These are phyloP conservation scores for Eunapius fragilis DNA, from an alignment of 37 sponge, comb jelly and placozoan genomes.

Conservation along the genomic window DNA sequence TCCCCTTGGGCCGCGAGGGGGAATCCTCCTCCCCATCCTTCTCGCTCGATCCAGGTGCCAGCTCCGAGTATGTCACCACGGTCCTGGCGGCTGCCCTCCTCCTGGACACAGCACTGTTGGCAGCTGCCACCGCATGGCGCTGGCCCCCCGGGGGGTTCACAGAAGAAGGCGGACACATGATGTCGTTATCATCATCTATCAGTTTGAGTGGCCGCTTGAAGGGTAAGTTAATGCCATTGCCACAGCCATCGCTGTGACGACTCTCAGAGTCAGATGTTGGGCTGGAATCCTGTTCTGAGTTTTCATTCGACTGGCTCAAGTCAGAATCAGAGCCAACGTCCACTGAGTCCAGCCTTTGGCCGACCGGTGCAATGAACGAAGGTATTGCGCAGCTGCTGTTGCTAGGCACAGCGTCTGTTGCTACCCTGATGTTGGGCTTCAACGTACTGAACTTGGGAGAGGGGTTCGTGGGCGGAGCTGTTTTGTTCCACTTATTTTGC, in stretches of 20 bases:
- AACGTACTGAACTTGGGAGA: neutral
- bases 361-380: neutral
- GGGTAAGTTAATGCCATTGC: neutral
- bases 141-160: neutral
- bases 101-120: neutral
- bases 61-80: neutral
- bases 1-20: neutral
- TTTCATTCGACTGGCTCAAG: neutral
- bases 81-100: neutral
- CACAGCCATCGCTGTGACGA: neutral
- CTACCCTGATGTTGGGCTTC: neutral
- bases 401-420: neutral
- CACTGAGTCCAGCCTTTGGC: neutral
- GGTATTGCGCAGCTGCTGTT: neutral
- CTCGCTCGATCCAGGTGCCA: neutral
- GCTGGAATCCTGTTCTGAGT: neutral
- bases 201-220: neutral
- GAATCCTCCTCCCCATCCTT: neutral
- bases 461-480: neutral
- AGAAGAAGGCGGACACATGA: neutral
- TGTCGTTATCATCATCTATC: neutral
- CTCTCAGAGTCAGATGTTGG: neutral
- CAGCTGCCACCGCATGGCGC: neutral
- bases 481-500: neutral
- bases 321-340: neutral